These are phyloP conservation scores for Oxystoma pomonae DNA, from an alignment of 2,888 invertebrate genomes.

Conservation along the genomic window DNA sequence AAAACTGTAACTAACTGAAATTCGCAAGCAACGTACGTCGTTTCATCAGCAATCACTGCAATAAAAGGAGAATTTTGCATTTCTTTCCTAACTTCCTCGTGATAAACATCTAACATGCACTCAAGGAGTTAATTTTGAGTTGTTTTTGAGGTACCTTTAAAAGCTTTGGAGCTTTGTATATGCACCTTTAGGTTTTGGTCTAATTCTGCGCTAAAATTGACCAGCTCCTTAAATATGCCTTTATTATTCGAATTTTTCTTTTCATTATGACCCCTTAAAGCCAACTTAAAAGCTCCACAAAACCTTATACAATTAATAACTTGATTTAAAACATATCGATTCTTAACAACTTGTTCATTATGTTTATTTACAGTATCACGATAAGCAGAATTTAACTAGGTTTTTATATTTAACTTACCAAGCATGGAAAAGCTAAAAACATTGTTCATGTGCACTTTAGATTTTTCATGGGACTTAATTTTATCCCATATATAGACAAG, in stretches of 20 bases:
- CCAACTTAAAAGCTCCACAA: constrained; percentile 14
- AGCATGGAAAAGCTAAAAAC: too few relatives aligned
- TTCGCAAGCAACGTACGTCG: constrained; percentile 29
- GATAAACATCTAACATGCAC: constrained; percentile 26
- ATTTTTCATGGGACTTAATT: too few relatives aligned
- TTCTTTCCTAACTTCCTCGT: constrained; percentile 16
- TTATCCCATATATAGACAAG: too few relatives aligned
- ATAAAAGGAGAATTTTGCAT: constrained; percentile 9
- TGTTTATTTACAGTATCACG: constrained; percentile 12
- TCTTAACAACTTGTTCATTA: constrained; percentile 19
- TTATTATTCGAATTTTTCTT: constrained; percentile 24
- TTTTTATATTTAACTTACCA: too few relatives aligned
- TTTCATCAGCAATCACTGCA: constrained; percentile 10
- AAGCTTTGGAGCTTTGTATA: constrained; percentile 29
- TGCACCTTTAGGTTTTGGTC: constrained; percentile 32
- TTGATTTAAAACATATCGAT: constrained; percentile 18
- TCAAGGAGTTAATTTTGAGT: constrained; percentile 38
- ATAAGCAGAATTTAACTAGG: too few relatives aligned
- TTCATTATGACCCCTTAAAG: constrained; percentile 30
- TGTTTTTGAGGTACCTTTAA: constrained; percentile 34
- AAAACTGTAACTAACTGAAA: constrained; percentile 32
- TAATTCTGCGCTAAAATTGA: constrained; percentile 34
- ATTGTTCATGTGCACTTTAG: too few relatives aligned
- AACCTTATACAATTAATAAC: constrained; percentile 16
- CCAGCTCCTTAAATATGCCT: constrained; percentile 33